A percentile compares a stretch with the other conserved stretches of the same genome.
phyloP scores from a whole-genome alignment of 2,888 invertebrate species.

The Piscicola geometra region DNA sequence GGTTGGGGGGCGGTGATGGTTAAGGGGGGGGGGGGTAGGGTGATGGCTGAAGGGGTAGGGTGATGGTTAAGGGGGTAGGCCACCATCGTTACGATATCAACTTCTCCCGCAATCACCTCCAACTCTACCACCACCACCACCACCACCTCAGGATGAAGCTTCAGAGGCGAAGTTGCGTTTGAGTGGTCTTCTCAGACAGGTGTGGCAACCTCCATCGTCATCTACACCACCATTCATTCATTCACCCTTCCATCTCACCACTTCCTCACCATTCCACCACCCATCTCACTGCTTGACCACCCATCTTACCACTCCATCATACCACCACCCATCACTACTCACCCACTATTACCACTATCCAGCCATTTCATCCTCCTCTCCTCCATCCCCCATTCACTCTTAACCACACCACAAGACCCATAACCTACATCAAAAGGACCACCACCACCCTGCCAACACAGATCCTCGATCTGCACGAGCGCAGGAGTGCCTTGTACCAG shows the following conservation, averaged over 20 bases:
- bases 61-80: not conserved
- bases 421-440: too few relatives aligned
- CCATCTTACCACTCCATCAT: too few relatives aligned
- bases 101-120: not conserved
- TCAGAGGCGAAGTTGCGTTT: constrained; percentile 59
- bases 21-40: not conserved
- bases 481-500: constrained; percentile 63
- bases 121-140: not conserved
- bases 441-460: constrained; percentile 58
- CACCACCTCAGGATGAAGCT: constrained; percentile 57
- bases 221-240: too few relatives aligned
- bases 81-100: not conserved
- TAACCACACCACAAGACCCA: too few relatives aligned
- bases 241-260: too few relatives aligned
- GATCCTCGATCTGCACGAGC: constrained; percentile 62
- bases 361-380: too few relatives aligned
- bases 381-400: too few relatives aligned
- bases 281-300: too few relatives aligned
- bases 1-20: not conserved
- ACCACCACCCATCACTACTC: constrained; percentile 59
- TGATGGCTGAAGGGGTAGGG: not conserved
- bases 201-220: constrained; percentile 63
- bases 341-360: too few relatives aligned
- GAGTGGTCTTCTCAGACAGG: constrained; percentile 51
- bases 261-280: too few relatives aligned